Base-by-base conservation (phyloP, 2,797 vertebrate species). In the Paramormyrops hopkinsi region DNA sequence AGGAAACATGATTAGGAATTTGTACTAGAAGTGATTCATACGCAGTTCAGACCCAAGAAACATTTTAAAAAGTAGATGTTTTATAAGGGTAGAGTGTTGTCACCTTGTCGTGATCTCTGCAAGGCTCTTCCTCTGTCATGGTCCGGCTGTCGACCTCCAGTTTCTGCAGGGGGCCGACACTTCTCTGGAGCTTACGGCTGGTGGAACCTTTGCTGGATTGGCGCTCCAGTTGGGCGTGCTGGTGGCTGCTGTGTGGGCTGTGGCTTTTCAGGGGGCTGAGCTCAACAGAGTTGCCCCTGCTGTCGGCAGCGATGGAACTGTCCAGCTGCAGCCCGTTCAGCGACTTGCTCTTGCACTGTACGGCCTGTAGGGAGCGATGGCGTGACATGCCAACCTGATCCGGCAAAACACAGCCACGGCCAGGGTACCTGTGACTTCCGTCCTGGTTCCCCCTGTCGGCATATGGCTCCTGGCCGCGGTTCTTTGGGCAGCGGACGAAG, bases 321-420 rank as follows among this genome's bases (percentile, higher is more conserved):
- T 99, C 98, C 94, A 99, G 96, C 93, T 99, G 97, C 53, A 99
- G 97, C 89, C 98, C 97, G 88, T 98, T 99, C 92, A 99, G 95
- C 2, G 98, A 99, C 95, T 99, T 99, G 95, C 98, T 97, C 91
- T 99, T 98, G 89, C 95, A 95, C 93, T 98, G 98, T 91, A 95
- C 95, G 82, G 95, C 96, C 95, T 99, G 98, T 17, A 98, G 96
- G 89, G 97, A 96, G 88, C 96, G 97, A 2, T 95, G 92, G 89
- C 94, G 95, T 95, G 96, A 94, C 95, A 95, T 25, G 87, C 96
- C 0, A 88, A 96, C 89, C 89, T 97, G 94, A 14, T 96, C 95
- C 0, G 95, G 96, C 8, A 95, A 96, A 46, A 92, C 93, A 6
- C 95, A 95, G 3, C 93, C 94, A 73, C 92, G 90, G 89, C 88